Base-by-base conservation (phyloP, 2,888 invertebrate species). In the Agrotis segetum region DNA sequence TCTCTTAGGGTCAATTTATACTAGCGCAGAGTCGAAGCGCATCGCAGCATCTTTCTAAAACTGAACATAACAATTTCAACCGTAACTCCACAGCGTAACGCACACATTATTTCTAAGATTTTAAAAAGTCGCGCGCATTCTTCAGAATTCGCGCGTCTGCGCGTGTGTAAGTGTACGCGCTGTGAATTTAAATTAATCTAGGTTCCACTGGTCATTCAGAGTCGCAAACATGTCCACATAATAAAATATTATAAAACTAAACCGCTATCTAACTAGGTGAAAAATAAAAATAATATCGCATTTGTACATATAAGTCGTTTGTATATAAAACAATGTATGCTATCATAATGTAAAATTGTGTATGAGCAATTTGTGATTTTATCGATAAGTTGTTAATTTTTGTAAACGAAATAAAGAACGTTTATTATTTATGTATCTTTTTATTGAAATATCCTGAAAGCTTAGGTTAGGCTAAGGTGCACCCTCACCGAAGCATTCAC, bases 321-420 rank as follows among this genome's bases (percentile, higher is more conserved):
- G 83, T 87, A 84, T 81, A 83, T 82, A 80, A 82, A 85, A 80
- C 74, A 70, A 64, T 80, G 71, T 75, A 83, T 77, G 79, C 77
- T 83, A 79, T 81, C 79, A 70, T 71, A 79, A 78, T 85, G 67
- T 70, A 72, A 79, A 79, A 79, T 80, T 85, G 82, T 86, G 79
- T 77, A 74, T 79, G 76, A 81, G 81, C 79, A 81, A 88, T 83
- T 83, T 86, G 88, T 89, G 87, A 88, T 91, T 88, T 77, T 88
- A 88, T 87, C 82, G 67, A 83, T 89, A 89, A 86, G 87, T 89
- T 88, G 90, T 89, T 88, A 89, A 85, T 88, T 91, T 89, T 85
- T 90, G 76, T 89, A 88, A 90, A 86, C 74, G 60, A 85, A 92
- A 90, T 88, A 89, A 89, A 90, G 81, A 71, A 71, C 85, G 85